Percentiles rank a stretch among this genome's conserved stretches.
Evolutionary conservation across 2,888 invertebrate species (phyloP).

Genomic region (Nymphalis urticae): DNA sequence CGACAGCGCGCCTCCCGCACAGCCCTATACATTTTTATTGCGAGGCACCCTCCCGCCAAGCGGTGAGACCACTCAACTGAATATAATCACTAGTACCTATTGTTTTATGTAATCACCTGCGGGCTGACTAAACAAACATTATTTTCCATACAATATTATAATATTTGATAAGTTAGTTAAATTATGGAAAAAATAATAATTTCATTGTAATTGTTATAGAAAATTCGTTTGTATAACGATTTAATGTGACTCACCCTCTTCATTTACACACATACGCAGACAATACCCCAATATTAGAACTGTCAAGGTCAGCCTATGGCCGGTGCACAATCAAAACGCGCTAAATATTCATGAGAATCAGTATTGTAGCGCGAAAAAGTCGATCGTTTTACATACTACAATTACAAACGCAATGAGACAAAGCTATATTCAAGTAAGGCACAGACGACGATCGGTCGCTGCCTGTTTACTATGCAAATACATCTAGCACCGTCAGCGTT

Average conservation of each 20-base stretch:
- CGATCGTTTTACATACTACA: constrained; percentile 40
- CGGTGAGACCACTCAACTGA: constrained; percentile 67
- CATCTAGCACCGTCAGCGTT: constrained; percentile 24
- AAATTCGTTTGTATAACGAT: neutral
- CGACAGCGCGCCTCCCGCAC: constrained; percentile 44
- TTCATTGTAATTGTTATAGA: neutral
- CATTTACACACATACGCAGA: constrained; percentile 22
- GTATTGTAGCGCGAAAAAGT: constrained; percentile 37
- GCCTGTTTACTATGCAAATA: constrained; percentile 66
- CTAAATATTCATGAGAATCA: constrained; percentile 40
- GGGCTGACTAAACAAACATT: constrained; percentile 43
- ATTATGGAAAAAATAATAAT: neutral
- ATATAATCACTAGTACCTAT: constrained; percentile 69
- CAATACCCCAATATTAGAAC: constrained; percentile 29
- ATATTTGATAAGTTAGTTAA: neutral
- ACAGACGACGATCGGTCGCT: constrained; percentile 43
- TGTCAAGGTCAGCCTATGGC: constrained; percentile 43
- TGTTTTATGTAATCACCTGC: constrained; percentile 61
- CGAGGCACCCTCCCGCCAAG: constrained; percentile 57
- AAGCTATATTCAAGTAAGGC: constrained; percentile 29
- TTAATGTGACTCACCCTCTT: constrained; percentile 19
- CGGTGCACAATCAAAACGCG: constrained; percentile 30
- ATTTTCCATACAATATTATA: constrained; percentile 27
- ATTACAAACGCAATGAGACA: constrained; percentile 9
- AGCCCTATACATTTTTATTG: constrained; percentile 63